A percentile compares a stretch with the other conserved stretches of the same genome.
phyloP scores from a whole-genome alignment of 30 jellyfish, hydroid and myxozoan genomes.

The Mastigias papua region DNA sequence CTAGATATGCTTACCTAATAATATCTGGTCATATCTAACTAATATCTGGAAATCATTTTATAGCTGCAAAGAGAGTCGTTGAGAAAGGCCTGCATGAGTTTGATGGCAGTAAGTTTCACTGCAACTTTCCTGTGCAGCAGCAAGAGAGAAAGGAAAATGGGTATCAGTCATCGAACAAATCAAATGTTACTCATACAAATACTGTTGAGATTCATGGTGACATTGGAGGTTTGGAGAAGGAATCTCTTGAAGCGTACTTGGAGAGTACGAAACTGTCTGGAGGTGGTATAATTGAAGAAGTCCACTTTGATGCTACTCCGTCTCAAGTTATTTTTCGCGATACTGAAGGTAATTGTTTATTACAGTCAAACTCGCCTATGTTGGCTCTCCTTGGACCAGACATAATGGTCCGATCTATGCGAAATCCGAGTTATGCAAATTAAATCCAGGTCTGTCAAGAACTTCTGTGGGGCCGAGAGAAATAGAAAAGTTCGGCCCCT shows the following conservation, averaged over 20 bases:
- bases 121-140: not conserved
- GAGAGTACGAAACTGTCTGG: not conserved
- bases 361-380: no score
- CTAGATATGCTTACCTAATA: no score
- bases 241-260: not conserved
- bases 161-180: not conserved
- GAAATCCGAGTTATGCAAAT: no score
- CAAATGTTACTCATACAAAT: not conserved
- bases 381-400: no score
- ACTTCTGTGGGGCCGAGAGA: no score
- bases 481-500: no score
- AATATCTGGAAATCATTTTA: not conserved
- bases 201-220: conserved; percentile 12
- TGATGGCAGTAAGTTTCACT: not conserved
- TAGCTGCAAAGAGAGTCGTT: conserved; percentile 11
- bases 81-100: not conserved
- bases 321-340: not conserved
- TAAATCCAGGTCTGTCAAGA: no score
- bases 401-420: no score
- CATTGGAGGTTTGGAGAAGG: not conserved
- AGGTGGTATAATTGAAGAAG: not conserved
- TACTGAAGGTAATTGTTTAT: not conserved
- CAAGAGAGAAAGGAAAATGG: not conserved
- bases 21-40: not conserved
- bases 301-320: not conserved